Percentiles rank a stretch among this genome's conserved stretches.
These are phyloP conservation scores for Callipepla californica DNA, from an alignment of 2,113 vertebrate genomes.

Conservation along the genomic window DNA sequence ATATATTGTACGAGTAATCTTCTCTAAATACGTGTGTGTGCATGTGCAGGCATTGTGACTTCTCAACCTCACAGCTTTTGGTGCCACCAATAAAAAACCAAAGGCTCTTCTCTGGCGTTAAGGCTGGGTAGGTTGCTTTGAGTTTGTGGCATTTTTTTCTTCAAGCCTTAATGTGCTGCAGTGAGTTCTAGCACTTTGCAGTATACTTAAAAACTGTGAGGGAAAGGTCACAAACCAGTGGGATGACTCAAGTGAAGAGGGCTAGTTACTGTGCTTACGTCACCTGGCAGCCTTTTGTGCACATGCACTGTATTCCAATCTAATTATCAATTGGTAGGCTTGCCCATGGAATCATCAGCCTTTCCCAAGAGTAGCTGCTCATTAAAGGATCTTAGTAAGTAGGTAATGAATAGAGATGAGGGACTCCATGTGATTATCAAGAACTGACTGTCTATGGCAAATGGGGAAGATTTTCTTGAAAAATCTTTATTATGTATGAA, in stretches of 20 bases:
- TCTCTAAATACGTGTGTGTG: neutral
- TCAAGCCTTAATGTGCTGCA: neutral
- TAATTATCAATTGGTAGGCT: constrained; percentile 22
- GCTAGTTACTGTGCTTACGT: neutral
- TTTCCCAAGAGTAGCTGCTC: neutral
- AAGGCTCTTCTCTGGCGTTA: neutral
- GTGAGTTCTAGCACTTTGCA: neutral
- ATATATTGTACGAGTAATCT: neutral
- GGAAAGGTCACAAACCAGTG: neutral
- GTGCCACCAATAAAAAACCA: neutral
- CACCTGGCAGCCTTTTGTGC: neutral
- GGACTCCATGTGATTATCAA: neutral
- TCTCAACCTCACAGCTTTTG: neutral
- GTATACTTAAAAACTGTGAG: neutral
- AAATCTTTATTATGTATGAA: neutral
- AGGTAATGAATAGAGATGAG: constrained; percentile 52
- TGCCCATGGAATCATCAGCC: constrained; percentile 19
- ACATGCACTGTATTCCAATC: constrained; percentile 12
- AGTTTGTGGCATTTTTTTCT: neutral
- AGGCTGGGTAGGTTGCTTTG: neutral
- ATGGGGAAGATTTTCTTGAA: neutral
- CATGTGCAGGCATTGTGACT: neutral
- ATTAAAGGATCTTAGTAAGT: constrained; percentile 33
- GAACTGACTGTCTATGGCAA: constrained; percentile 10
- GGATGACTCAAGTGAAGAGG: neutral